Evolutionary conservation across 2,797 vertebrate genomes (phyloP), one percentile per base, ranked within the genome.

Genomic region (Sebastes nivosus): DNA sequence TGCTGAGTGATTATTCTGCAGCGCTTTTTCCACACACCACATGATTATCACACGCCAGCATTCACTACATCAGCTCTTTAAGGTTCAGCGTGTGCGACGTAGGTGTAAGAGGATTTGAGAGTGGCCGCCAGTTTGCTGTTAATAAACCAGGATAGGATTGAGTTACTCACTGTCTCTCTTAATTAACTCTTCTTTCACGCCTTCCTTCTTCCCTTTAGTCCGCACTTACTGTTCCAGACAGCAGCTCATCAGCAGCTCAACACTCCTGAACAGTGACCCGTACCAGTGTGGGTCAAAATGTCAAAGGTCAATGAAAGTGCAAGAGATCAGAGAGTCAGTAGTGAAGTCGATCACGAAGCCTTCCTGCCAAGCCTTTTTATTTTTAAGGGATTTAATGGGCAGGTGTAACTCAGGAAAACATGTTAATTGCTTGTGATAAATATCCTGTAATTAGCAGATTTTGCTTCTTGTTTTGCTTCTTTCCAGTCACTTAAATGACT

Each of bases 221-320:
- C 54, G 22, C 58, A 29, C 57, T 86, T 30, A 61, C 71, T 67
- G 68, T 75, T 84, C 76, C 67, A 81, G 60, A 73, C 64, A 75
- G 12, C 25, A 46, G 58, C 46, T 59, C 61, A 46, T 67, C 27
- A 14, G 74, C 52, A 80, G 76, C 59, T 77, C 52, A 67, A 4
- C 11, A 60, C 58, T 77, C 9, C 70, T 63, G 78, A 59, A 84
- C 59, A 57, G 58, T 55, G 66, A 86, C 70, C 75, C 64, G 3
- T 32, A 54, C 27, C 20, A 30, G 65, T 71, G 67, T 60, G 67
- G 72, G 77, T 80, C 88, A 80, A 24, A 24, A 85, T 42, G 85
- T 82, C 74, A 83, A 27, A 79, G 79, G 71, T 84, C 74, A 77
- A 4, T 30, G 54, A 78, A 81, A 69, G 57, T 82, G 68, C 46